Percentiles rank a stretch among this genome's conserved stretches.
phyloP scores from a whole-genome alignment of 2,113 vertebrate genomes.

The Heteronetta atricapilla region DNA sequence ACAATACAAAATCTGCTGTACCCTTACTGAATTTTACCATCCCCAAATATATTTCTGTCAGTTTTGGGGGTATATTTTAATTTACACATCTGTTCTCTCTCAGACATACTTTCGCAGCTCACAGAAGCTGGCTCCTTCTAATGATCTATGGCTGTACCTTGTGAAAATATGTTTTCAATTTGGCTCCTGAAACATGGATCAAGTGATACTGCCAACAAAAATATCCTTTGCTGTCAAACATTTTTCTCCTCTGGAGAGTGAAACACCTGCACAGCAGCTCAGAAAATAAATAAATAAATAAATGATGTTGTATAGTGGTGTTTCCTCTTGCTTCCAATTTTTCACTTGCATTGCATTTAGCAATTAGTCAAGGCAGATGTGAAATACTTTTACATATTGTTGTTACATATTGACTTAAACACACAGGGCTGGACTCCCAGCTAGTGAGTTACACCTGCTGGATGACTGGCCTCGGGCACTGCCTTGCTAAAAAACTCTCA shows the following conservation, averaged over 20 bases:
- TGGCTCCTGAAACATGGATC: constrained; percentile 33
- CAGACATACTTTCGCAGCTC: background rate
- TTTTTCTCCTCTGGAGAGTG: background rate
- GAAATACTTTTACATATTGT: background rate
- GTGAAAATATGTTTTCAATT: constrained; percentile 5
- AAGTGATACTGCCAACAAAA: constrained; percentile 29
- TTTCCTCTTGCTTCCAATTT: background rate
- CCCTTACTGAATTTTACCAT: background rate
- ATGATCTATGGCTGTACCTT: background rate
- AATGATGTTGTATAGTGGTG: background rate
- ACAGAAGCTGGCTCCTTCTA: background rate
- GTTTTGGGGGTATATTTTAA: background rate
- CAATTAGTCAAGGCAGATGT: background rate
- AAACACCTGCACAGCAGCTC: background rate
- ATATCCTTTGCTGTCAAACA: constrained; percentile 47
- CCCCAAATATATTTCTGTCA: background rate
- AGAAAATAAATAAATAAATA: background rate
- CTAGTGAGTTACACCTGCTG: background rate
- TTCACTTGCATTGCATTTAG: background rate
- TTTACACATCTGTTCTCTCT: background rate
- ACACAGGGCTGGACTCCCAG: background rate
- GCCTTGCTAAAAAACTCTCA: background rate
- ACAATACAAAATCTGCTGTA: background rate
- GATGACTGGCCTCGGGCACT: background rate
- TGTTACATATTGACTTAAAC: background rate